These are phyloP conservation scores for Eurois occulta DNA, from an alignment of 2,888 invertebrate species.

Conservation along the genomic window DNA sequence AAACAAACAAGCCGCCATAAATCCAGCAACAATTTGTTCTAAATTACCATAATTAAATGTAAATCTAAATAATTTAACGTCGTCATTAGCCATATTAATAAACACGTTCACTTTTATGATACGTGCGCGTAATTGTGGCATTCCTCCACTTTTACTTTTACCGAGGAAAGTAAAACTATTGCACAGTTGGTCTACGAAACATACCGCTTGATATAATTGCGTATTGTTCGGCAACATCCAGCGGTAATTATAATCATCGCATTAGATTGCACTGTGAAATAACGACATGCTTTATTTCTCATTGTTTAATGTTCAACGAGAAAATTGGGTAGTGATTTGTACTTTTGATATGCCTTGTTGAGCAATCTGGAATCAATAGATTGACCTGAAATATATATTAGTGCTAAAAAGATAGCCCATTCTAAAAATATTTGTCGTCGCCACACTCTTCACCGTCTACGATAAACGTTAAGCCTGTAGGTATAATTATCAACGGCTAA, in stretches of 20 bases:
- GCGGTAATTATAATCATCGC: slow-evolving; percentile 35
- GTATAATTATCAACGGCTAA: not conserved
- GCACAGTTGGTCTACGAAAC: slow-evolving; percentile 39
- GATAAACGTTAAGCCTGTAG: not conserved
- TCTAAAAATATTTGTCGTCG: not conserved
- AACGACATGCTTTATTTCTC: slow-evolving; percentile 21
- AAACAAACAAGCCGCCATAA: not conserved
- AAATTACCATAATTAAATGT: slow-evolving; percentile 3
- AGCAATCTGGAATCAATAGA: not conserved
- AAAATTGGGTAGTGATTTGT: not conserved
- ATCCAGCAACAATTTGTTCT: not conserved
- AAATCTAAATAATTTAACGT: slow-evolving; percentile 7
- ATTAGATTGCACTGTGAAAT: slow-evolving; percentile 18
- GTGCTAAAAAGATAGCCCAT: not conserved
- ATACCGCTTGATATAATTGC: slow-evolving; percentile 52
- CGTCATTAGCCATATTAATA: slow-evolving; percentile 50
- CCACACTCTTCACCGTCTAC: not conserved
- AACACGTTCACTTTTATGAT: slow-evolving; percentile 62
- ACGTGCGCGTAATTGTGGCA: slow-evolving; percentile 50
- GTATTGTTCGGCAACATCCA: slow-evolving; percentile 52
- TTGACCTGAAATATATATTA: not conserved
- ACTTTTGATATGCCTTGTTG: not conserved
- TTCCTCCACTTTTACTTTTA: slow-evolving; percentile 69
- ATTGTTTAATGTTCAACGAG: slow-evolving; percentile 24
- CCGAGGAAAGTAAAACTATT: slow-evolving; percentile 66